Evolutionary conservation across 2,888 invertebrate species (phyloP).

Genomic region (Cephalotes varians): DNA sequence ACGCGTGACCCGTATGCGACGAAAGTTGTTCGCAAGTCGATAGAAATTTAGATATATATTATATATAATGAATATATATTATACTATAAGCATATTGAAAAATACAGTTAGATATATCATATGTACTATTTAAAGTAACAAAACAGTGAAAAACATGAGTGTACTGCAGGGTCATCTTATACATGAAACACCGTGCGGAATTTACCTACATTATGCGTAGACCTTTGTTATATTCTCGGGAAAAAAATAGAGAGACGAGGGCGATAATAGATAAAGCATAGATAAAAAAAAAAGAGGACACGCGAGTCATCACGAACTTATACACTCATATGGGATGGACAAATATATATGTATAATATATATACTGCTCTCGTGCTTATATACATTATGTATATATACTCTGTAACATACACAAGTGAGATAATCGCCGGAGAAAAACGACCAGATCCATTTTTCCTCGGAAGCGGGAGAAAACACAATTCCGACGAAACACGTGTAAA

Average conservation of each 20-base stretch:
- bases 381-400: slow-evolving; percentile 81
- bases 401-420: slow-evolving; percentile 62
- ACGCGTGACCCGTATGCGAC: slow-evolving; percentile 67
- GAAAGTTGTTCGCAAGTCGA: slow-evolving; percentile 68
- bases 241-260: slow-evolving; percentile 13
- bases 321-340: slow-evolving; percentile 59
- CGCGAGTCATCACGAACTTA: slow-evolving; percentile 50
- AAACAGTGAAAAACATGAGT: slow-evolving; percentile 61
- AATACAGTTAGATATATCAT: slow-evolving; percentile 73
- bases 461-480: neutral
- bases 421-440: slow-evolving; percentile 38
- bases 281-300: slow-evolving; percentile 35
- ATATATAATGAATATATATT: slow-evolving; percentile 74
- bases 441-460: slow-evolving; percentile 31
- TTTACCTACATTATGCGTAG: slow-evolving; percentile 64
- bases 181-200: slow-evolving; percentile 48
- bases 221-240: slow-evolving; percentile 67
- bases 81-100: slow-evolving; percentile 74
- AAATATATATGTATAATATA: slow-evolving; percentile 80
- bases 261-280: slow-evolving; percentile 21
- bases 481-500: slow-evolving; percentile 26
- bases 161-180: slow-evolving; percentile 61
- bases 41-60: slow-evolving; percentile 78
- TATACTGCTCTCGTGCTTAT: slow-evolving; percentile 77
- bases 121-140: slow-evolving; percentile 77